Conservation (phyloP, 2,113 vertebrate species). For the Physeter macrocephalus region DNA sequence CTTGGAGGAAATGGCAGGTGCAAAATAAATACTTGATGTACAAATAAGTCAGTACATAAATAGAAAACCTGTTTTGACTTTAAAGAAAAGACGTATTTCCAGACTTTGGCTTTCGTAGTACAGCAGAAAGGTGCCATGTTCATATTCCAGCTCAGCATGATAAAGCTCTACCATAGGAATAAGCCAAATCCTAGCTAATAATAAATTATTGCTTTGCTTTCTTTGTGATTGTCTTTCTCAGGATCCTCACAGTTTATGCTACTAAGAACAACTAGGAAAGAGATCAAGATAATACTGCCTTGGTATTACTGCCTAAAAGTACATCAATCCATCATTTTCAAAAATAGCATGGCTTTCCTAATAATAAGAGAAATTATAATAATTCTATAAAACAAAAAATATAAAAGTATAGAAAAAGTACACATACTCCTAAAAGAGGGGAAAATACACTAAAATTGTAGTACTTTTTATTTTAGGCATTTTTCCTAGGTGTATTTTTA, state of each 20-base stretch:
- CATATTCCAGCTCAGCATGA: neutral
- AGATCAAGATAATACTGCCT: neutral
- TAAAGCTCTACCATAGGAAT: neutral
- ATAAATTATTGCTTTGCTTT: neutral
- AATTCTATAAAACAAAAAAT: neutral
- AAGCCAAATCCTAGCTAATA: neutral
- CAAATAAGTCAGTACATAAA: neutral
- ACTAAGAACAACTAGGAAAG: neutral
- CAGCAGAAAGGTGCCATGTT: neutral
- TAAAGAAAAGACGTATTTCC: neutral
- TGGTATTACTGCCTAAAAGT: neutral
- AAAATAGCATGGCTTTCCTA: neutral
- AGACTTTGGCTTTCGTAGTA: neutral
- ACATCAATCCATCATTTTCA: neutral
- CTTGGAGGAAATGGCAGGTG: neutral
- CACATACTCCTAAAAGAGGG: neutral
- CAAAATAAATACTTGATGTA: neutral
- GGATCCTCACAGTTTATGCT: neutral
- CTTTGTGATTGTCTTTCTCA: neutral
- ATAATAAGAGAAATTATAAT: neutral
- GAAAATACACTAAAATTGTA: neutral
- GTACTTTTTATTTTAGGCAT: neutral
- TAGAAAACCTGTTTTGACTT: neutral
- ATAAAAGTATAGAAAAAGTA: neutral
- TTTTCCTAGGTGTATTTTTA: neutral